Evolutionary conservation across 2,113 vertebrate species (phyloP).

Genomic region (Silurus meridionalis): DNA sequence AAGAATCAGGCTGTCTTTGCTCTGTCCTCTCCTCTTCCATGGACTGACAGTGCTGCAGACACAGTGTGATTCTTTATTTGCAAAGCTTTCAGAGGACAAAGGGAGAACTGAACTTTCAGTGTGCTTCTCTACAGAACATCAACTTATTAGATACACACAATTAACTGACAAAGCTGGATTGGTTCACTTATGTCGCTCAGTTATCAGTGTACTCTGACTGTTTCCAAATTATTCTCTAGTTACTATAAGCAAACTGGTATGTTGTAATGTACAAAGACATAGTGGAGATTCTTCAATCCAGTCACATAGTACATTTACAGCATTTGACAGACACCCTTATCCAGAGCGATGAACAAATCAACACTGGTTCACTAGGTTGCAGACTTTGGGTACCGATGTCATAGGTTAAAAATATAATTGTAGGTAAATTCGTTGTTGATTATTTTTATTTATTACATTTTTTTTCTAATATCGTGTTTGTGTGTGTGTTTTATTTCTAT

Average conservation of each 20-base stretch:
- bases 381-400: no score
- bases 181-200: no score
- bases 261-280: background rate
- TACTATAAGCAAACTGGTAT: background rate
- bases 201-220: background rate
- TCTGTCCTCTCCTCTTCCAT: conserved; percentile 35
- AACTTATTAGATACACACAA: background rate
- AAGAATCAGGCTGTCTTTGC: background rate
- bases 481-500: no score
- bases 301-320: no score
- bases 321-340: no score
- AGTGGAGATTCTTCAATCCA: background rate
- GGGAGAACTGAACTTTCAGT: background rate
- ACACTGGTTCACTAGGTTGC: no score
- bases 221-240: background rate
- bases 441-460: no score
- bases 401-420: no score
- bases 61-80: conserved; percentile 58
- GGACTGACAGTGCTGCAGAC: conserved; percentile 53
- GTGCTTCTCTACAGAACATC: background rate
- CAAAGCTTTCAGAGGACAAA: conserved; percentile 56
- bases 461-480: no score
- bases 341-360: no score
- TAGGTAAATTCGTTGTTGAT: no score
- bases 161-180: background rate